Conservation (phyloP, 2,888 invertebrate species). For the Scaeva pyrastri region DNA sequence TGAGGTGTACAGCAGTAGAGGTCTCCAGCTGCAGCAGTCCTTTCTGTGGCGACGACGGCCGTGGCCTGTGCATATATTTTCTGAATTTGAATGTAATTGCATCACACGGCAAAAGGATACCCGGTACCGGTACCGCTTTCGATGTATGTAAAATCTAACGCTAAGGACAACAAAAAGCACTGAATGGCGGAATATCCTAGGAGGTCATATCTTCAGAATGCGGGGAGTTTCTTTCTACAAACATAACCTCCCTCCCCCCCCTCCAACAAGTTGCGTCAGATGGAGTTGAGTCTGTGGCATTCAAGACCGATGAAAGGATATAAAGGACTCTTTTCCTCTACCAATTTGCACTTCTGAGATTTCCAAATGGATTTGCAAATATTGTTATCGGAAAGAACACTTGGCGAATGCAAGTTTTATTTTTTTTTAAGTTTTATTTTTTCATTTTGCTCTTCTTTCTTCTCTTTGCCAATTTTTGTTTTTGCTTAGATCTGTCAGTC, state of each 20-base stretch:
- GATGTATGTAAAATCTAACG: constrained; percentile 12
- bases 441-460: neutral
- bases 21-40: constrained; percentile 28
- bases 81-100: constrained; percentile 37
- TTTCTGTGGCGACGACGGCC: neutral
- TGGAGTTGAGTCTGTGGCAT: constrained; percentile 20
- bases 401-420: constrained; percentile 45
- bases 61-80: constrained; percentile 30
- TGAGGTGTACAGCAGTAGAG: neutral
- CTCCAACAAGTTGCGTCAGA: neutral
- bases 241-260: neutral
- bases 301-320: constrained; percentile 63
- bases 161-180: constrained; percentile 22
- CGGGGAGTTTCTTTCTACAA: neutral
- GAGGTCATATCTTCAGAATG: constrained; percentile 43
- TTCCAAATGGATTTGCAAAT: constrained; percentile 72
- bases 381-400: constrained; percentile 64
- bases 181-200: constrained; percentile 29
- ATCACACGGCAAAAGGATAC: constrained; percentile 43
- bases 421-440: constrained; percentile 32
- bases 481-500: neutral
- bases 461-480: constrained; percentile 16
- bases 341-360: constrained; percentile 71
- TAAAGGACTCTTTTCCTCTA: constrained; percentile 58
- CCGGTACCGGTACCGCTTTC: constrained; percentile 31